Percentiles rank a stretch among this genome's conserved stretches.
These are phyloP conservation scores for Silvanus unidentatus DNA, from an alignment of 2,888 invertebrate genomes.

Conservation along the genomic window DNA sequence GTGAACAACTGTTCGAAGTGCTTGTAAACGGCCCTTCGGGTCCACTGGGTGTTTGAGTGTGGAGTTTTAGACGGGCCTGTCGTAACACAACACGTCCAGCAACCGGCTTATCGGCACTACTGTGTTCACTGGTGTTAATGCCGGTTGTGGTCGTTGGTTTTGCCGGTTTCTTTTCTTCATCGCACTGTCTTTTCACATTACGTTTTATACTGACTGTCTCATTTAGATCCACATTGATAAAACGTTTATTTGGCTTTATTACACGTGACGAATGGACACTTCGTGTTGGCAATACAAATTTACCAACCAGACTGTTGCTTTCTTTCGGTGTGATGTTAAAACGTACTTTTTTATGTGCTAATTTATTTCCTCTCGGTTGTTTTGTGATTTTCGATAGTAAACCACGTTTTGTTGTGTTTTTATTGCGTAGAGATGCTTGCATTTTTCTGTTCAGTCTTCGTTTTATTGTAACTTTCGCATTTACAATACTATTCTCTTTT, in stretches of 20 bases:
- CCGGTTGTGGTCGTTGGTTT: slow-evolving; percentile 8
- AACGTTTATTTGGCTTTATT: slow-evolving; percentile 82
- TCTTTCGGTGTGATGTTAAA: slow-evolving; percentile 26
- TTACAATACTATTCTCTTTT: slow-evolving; percentile 38
- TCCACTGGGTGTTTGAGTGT: slow-evolving; percentile 46
- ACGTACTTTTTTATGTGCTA: slow-evolving; percentile 22
- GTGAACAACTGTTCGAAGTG: slow-evolving; percentile 45
- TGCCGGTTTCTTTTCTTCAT: slow-evolving; percentile 18
- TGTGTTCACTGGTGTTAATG: slow-evolving; percentile 18
- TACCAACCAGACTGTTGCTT: slow-evolving; percentile 46
- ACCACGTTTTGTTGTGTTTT: slow-evolving; percentile 32
- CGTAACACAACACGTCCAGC: slow-evolving; percentile 65
- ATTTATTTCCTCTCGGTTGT: slow-evolving; percentile 27
- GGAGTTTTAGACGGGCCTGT: slow-evolving; percentile 62
- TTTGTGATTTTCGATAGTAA: slow-evolving; percentile 33
- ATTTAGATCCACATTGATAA: slow-evolving; percentile 57
- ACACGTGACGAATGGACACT: slow-evolving; percentile 82
- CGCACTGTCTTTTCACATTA: slow-evolving; percentile 29
- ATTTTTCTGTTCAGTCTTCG: slow-evolving; percentile 34
- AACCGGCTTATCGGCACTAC: slow-evolving; percentile 35
- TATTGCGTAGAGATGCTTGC: slow-evolving; percentile 30
- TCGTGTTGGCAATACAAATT: slow-evolving; percentile 72
- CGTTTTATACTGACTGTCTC: slow-evolving; percentile 40
- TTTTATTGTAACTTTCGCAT: slow-evolving; percentile 39
- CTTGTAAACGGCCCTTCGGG: slow-evolving; percentile 66